Percentiles rank a stretch among this genome's conserved stretches.
Conservation (phyloP, 2,888 invertebrate species). For the Drosophila austrosaltans region DNA sequence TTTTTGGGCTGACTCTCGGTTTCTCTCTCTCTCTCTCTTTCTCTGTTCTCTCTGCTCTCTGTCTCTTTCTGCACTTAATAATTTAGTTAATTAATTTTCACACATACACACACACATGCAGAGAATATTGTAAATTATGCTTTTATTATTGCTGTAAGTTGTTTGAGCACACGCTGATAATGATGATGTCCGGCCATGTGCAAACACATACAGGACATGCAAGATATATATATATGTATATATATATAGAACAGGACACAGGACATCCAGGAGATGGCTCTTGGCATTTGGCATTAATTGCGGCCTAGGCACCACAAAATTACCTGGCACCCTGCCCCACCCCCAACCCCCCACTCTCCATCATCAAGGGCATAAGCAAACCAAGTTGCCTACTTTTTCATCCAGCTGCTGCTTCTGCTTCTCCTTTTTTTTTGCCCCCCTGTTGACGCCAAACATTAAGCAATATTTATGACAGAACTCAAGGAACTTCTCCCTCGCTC, state of each 20-base stretch:
- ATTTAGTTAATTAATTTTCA: slow-evolving; percentile 77
- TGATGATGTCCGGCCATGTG: slow-evolving; percentile 57
- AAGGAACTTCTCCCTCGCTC: background rate
- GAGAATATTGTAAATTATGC: slow-evolving; percentile 64
- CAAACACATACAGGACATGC: slow-evolving; percentile 18
- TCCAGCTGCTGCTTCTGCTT: too few relatives aligned
- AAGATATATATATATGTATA: slow-evolving; percentile 14
- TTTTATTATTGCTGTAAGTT: slow-evolving; percentile 73
- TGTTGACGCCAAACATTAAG: slow-evolving; percentile 78
- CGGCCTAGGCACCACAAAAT: slow-evolving; percentile 70
- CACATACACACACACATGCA: slow-evolving; percentile 44
- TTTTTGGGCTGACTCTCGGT: background rate
- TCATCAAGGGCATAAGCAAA: background rate
- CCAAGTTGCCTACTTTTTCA: background rate
- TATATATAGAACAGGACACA: background rate
- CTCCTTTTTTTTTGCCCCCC: too few relatives aligned
- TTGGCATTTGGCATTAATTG: slow-evolving; percentile 74
- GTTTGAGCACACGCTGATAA: slow-evolving; percentile 59
- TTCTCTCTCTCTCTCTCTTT: background rate
- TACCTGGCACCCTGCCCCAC: slow-evolving; percentile 53
- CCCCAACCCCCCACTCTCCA: background rate
- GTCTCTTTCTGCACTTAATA: slow-evolving; percentile 55
- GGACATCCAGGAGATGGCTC: slow-evolving; percentile 28
- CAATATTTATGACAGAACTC: slow-evolving; percentile 45
- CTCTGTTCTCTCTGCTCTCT: background rate